Evolutionary conservation across 2,113 vertebrate species (phyloP).

Genomic region (Leucosticte australis): DNA sequence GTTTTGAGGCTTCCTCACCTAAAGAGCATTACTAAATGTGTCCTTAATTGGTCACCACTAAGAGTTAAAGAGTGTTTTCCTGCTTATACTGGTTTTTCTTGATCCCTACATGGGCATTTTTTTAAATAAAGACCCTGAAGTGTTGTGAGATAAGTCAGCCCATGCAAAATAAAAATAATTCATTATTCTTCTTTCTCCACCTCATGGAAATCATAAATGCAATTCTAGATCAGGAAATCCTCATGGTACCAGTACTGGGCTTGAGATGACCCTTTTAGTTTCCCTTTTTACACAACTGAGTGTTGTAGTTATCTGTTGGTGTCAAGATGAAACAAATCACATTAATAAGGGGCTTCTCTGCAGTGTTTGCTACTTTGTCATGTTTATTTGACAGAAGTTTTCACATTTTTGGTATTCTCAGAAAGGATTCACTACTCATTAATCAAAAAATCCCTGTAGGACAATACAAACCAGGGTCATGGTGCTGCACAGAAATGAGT

Average conservation of each 20-base stretch:
- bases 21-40: not conserved
- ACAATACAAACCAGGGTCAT: not conserved
- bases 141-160: not conserved
- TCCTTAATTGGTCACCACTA: not conserved
- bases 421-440: not conserved
- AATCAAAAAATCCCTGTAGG: not conserved
- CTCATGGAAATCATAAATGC: not conserved
- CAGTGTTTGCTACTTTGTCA: not conserved
- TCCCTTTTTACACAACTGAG: not conserved
- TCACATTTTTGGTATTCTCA: not conserved
- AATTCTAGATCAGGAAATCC: not conserved
- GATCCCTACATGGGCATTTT: not conserved
- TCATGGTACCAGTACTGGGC: not conserved
- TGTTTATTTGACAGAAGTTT: not conserved
- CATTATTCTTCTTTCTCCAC: not conserved
- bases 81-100: not conserved
- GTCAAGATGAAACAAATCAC: not conserved
- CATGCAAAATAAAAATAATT: not conserved
- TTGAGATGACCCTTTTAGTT: not conserved
- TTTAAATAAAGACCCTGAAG: not conserved
- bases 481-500: not conserved
- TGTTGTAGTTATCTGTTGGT: not conserved
- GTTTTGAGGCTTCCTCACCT: not conserved
- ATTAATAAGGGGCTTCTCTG: not conserved
- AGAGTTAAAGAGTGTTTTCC: not conserved